Conservation (phyloP, 2,797 vertebrate species). For the Phalanger gymnotis region DNA sequence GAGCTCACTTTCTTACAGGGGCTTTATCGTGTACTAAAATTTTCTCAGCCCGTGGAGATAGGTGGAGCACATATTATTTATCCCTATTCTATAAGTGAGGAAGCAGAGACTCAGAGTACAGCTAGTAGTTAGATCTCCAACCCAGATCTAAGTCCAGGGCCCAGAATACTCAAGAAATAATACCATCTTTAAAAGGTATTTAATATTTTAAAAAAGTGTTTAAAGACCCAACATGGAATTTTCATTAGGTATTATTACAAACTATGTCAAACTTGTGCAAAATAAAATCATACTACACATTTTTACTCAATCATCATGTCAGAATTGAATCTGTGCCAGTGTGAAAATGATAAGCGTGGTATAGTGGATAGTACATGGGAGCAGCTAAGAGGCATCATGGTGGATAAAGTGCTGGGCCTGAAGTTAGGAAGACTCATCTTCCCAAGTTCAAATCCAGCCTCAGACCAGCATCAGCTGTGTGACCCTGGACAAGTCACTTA, state of each 20-base stretch:
- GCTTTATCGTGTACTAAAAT: not conserved
- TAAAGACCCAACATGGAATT: not conserved
- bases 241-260: not conserved
- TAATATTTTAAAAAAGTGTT: not conserved
- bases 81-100: not conserved
- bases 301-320: not conserved
- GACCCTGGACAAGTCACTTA: not conserved
- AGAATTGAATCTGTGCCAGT: not conserved
- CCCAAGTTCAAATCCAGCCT: not conserved
- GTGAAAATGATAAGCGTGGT: not conserved
- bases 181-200: not conserved
- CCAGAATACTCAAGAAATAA: not conserved
- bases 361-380: not conserved
- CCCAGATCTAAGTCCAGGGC: not conserved
- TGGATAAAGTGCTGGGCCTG: not conserved
- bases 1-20: not conserved
- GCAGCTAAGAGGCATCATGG: not conserved
- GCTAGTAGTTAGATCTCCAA: not conserved
- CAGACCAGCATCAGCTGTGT: rapidly evolving
- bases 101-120: not conserved
- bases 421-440: not conserved
- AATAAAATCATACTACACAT: not conserved
- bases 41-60: not conserved
- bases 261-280: not conserved
- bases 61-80: not conserved